Evolutionary conservation across 1,140 invertebrate species (phyloP), one percentile per base, ranked within the genome.

Genomic region (Pseudomyrmex cubaensis): DNA sequence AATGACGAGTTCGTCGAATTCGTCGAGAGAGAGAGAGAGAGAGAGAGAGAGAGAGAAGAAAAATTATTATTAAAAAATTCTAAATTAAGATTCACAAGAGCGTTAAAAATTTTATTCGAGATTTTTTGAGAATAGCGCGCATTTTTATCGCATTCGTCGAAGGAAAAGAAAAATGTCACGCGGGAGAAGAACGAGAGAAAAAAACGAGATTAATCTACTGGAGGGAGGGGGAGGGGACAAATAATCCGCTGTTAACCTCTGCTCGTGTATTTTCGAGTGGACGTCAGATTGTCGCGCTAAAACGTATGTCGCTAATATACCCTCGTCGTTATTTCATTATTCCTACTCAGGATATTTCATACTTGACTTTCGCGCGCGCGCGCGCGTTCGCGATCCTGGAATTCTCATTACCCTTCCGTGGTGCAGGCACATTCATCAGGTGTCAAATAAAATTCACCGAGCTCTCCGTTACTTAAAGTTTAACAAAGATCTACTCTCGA

Each of bases 381-480:
- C 1, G 22, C 22, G 66, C 17, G 25, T 25, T 62, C 69, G 57
- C 82, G 85, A 87, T 87, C 63, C 52, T 57, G 74, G 82, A 87
- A 87, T 87, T 87, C 86, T 87, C 86, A 87, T 87, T 87, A 87
- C 69, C 85, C 86, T 87, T 75, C 25, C 82, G 70, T 57, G 75
- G 82, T 69, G 59, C 82, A 70, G 70, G 85, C 74, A 82, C 86
- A 87, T 87, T 87, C 86, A 87, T 87, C 86, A 87, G 82, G 85
- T 87, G 86, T 87, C 86, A 87, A 87, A 87, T 87, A 87, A 87
- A 87, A 87, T 87, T 85, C 85, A 57, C 82, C 69, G 46, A 20
- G 22, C 61, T 72, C 63, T 75, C 54, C 69, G 57, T 87, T 84
- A 59, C 82, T 87, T 74, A 84, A 84, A 84, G 17, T 74, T 87